Evolutionary conservation across 2,797 vertebrate genomes (phyloP).

Genomic region (Pangasius sanitwongsei): DNA sequence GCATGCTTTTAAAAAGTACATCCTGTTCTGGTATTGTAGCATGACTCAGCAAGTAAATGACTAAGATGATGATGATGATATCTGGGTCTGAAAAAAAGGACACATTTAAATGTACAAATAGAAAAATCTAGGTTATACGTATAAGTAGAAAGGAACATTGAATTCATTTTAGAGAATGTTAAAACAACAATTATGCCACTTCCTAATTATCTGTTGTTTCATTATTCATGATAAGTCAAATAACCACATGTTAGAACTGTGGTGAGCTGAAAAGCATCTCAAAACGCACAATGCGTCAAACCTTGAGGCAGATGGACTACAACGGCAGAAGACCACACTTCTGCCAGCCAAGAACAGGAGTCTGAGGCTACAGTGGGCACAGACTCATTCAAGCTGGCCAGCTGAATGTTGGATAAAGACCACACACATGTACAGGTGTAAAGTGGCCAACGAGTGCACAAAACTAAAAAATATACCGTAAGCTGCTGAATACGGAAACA

Average conservation of each 20-base stretch:
- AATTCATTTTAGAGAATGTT: neutral
- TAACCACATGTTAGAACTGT: neutral
- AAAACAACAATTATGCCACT: neutral
- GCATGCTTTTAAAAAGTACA: neutral
- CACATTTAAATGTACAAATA: neutral
- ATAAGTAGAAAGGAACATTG: neutral
- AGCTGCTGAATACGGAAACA: neutral
- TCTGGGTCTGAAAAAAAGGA: neutral
- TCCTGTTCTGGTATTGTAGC: neutral
- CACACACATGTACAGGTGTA: neutral
- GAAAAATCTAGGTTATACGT: neutral
- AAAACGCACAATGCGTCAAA: neutral
- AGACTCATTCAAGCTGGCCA: neutral
- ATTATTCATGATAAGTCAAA: neutral
- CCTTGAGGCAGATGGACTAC: neutral
- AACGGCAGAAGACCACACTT: neutral
- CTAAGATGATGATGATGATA: neutral
- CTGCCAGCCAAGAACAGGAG: neutral
- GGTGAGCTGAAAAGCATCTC: neutral
- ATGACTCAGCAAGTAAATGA: slow-evolving; percentile 13
- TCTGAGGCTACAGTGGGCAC: neutral
- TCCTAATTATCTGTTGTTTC: neutral
- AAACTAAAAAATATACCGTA: neutral
- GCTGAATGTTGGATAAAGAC: neutral
- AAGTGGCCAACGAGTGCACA: neutral